Evolutionary conservation across 2,888 invertebrate genomes (phyloP), one percentile per base, ranked within the genome.

Genomic region (Drosophila merina): DNA sequence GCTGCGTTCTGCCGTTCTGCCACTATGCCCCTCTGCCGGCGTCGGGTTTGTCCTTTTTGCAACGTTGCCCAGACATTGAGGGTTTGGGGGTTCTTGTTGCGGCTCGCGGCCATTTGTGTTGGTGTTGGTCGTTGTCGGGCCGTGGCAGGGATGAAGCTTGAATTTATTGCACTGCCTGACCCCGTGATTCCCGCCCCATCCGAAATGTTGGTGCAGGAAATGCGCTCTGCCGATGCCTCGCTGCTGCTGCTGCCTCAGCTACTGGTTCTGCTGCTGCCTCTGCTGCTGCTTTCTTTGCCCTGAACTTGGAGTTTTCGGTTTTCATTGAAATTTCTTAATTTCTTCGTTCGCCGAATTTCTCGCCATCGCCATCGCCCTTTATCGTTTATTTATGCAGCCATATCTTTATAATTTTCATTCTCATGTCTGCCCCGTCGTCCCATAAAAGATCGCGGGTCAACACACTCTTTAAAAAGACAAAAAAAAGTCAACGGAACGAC

Each of bases 141-240:
- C 48, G 56, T 20, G 86, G 78, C 82, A 74, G 88, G 88, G 81
- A 86, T 88, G 88, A 88, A 81, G 74, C 58, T 69, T 71, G 54
- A 81, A 81, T 86, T 81, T 81, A 86, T 88, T 83, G 80, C 80
- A 85, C 40, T 70, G 79, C 59, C 54, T 60, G 48, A 52, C 58
- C 67, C 64, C 67, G 31, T 62, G 57, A 36, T 36, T 38, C 47
- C 12, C 44, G 28, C 44, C 20, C 66, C 40, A 30, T 5, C 42
- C 28, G 10, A 20, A 20, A 8, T 25, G 44, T 20, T 40, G 40
- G 20, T 44, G 44, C 44, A 44, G 44, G 44, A 44, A 44, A 44
- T 44, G 44, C 44, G 25, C 38, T 48, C 45, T 31, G 36, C n/a
- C n/a, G n/a, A 28, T 10, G 47, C 62, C n/a, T n/a, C 14, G 45